Base-by-base conservation (phyloP, 2,888 invertebrate species). In the Hyalella azteca region DNA sequence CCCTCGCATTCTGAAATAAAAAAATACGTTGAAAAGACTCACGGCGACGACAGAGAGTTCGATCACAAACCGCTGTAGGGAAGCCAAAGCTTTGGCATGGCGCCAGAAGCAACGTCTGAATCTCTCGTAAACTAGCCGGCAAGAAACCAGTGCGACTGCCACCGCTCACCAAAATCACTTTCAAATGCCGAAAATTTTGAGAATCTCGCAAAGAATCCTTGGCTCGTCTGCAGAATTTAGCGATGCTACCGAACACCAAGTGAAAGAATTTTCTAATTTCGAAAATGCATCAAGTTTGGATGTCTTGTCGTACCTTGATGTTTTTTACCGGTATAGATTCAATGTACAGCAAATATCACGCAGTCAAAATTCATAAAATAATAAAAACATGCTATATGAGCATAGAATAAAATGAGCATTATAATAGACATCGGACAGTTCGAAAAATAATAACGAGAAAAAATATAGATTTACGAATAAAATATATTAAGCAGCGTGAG, bases 51-150 rank as follows among this genome's bases (percentile, higher is more conserved):
- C 66, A 36, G 36, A 15, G 66, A 66, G 36, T 66, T 66, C 66
- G 66, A 66, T 66, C 66, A 36, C 15, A 36, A 66, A 36, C 66
- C 66, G 36, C 66, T 66, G 66, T 66, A 66, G 66, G 5, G 66
- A 66, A 66, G 66, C 36, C 66, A 54, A 54, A 36, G 36, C 66
- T 36, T 36, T 66, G 66, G 66, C 66, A 66, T 66, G 66, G 66
- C 66, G 66, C 66, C 66, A 66, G 39, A n/a, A 4, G 39, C 13
- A n/a, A 4, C 66, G 39, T 66, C 32, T 9, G n/a, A 32, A 66
- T n/a, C 36, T 13, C 32, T 66, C 66, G 32, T 36, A 13, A 66
- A 32, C 36, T 9, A 9, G 66, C 66, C 66, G 39, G 29, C 32
- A 32, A 15, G 15, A 15, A 36, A 15, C 36, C 66, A 29, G 66